phyloP scores from a whole-genome alignment of 2,888 invertebrate genomes.

The Fragum whitleyi region DNA sequence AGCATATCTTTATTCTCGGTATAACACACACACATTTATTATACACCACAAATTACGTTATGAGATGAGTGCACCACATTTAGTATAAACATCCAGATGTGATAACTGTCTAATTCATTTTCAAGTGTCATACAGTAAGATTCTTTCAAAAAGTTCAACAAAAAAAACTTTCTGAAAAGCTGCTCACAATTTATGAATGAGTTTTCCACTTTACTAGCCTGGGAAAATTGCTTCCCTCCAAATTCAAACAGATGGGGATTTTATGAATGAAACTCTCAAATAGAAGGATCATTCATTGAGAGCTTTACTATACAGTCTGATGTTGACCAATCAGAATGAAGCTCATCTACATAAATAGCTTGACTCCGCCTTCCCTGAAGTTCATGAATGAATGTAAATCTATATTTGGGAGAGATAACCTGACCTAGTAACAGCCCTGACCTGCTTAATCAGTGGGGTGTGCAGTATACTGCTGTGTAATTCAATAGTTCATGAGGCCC shows the following conservation, averaged over 20 bases:
- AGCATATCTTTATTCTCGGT: background rate
- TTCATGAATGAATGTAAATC: constrained; percentile 71
- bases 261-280: constrained; percentile 64
- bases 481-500: constrained; percentile 11
- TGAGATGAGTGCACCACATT: background rate
- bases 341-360: constrained; percentile 71
- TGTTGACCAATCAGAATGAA: constrained; percentile 63
- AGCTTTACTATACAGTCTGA: background rate
- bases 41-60: background rate
- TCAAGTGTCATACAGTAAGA: constrained; percentile 10
- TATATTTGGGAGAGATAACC: constrained; percentile 63
- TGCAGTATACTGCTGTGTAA: constrained; percentile 36
- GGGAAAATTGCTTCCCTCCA: constrained; percentile 69
- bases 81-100: background rate
- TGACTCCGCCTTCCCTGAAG: constrained; percentile 52
- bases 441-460: constrained; percentile 51
- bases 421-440: constrained; percentile 58
- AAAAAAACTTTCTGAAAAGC: constrained; percentile 18
- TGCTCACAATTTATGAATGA: constrained; percentile 59
- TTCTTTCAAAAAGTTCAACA: constrained; percentile 5
- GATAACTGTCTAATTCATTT: constrained; percentile 15
- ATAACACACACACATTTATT: background rate
- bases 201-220: constrained; percentile 52
- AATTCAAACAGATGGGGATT: constrained; percentile 64
- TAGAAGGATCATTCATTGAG: constrained; percentile 39